These are phyloP conservation scores for Perizoma affinitatum DNA, from an alignment of 2,888 invertebrate species.

Conservation along the genomic window DNA sequence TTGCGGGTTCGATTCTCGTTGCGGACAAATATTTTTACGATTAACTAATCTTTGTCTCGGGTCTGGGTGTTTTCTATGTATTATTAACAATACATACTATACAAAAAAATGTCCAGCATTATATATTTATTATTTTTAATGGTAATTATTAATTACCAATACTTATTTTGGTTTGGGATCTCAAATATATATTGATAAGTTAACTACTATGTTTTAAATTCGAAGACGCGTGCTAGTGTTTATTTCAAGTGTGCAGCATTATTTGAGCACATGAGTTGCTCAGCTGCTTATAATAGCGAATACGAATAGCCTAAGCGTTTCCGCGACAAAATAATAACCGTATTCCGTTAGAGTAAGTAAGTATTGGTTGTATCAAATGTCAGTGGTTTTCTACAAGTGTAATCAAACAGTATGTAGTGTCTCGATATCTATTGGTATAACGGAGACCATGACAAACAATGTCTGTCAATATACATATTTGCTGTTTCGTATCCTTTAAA, in stretches of 20 bases:
- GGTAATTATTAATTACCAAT: no score
- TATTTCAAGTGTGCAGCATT: neutral
- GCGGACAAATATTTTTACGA: no score
- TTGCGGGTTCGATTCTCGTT: no score
- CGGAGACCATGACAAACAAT: constrained; percentile 27
- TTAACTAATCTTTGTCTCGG: no score
- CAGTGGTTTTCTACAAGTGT: constrained; percentile 37
- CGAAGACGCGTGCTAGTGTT: neutral
- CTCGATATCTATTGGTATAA: constrained; percentile 42
- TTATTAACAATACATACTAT: no score
- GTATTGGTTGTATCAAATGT: constrained; percentile 56
- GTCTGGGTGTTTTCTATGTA: no score
- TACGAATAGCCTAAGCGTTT: constrained; percentile 40
- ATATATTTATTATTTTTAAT: no score
- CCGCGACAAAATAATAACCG: constrained; percentile 47
- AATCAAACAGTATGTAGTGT: constrained; percentile 34
- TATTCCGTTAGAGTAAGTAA: constrained; percentile 52
- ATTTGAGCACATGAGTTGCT: constrained; percentile 1
- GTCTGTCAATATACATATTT: constrained; percentile 9
- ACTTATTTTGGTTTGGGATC: no score
- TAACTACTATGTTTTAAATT: no score
- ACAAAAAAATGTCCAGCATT: no score
- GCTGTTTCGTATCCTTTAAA: constrained; percentile 4
- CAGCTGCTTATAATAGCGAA: constrained; percentile 5
- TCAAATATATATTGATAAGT: no score